Evolutionary conservation across 1,140 invertebrate genomes (phyloP).

Genomic region (Stegodyphus dumicola): DNA sequence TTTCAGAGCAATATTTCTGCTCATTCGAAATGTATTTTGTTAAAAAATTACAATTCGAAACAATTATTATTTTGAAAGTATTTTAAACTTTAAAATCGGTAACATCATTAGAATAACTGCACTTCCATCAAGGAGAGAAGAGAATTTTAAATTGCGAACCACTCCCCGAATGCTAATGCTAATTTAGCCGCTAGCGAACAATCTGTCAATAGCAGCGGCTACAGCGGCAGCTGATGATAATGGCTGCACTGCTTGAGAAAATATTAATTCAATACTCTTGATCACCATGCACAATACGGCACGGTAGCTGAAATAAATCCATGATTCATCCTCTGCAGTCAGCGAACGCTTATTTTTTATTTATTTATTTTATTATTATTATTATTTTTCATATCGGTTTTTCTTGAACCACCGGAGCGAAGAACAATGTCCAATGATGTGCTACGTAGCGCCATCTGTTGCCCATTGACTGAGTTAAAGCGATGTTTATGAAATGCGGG

Average conservation of each 20-base stretch:
- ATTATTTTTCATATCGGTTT: not conserved
- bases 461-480: too few relatives aligned
- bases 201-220: slow-evolving; percentile 26
- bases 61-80: too few relatives aligned
- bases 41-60: too few relatives aligned
- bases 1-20: too few relatives aligned
- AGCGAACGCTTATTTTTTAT: not conserved
- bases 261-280: slow-evolving; percentile 51
- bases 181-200: slow-evolving; percentile 21
- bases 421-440: not conserved
- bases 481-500: too few relatives aligned
- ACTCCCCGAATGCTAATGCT: slow-evolving; percentile 13
- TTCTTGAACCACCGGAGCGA: slow-evolving; percentile 6
- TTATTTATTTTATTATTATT: not conserved
- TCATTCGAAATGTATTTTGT: too few relatives aligned
- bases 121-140: too few relatives aligned
- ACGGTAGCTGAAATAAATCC: not conserved
- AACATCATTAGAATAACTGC: too few relatives aligned
- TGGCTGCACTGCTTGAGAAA: slow-evolving; percentile 36
- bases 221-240: slow-evolving; percentile 35
- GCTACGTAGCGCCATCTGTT: slow-evolving; percentile 6
- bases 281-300: slow-evolving; percentile 25
- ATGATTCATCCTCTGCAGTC: slow-evolving; percentile 34
- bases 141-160: not conserved
- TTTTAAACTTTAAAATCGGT: too few relatives aligned